Base-by-base conservation (phyloP, 2,888 invertebrate species). In the Desoria tigrina region DNA sequence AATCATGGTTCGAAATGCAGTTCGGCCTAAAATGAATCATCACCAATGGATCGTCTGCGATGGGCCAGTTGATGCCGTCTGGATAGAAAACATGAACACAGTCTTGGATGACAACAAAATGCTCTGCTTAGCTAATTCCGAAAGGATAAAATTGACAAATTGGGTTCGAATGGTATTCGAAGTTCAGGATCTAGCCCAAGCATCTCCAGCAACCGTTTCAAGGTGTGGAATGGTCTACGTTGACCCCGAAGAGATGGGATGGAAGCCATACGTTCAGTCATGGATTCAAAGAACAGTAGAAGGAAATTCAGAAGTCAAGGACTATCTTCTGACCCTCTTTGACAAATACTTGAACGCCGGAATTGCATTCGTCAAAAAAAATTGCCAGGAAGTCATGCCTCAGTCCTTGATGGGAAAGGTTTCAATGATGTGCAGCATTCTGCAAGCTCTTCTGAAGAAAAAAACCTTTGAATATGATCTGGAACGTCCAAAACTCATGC, bases 1-100 rank as follows among this genome's bases (percentile, higher is more conserved):
- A 0, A 82, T 84, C 32, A 86, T 85, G 78, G 85, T 87, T 72
- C 81, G 88, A 68, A 81, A 80, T 55, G 84, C 86, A 23, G 87
- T 87, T 54, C 6, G 21, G 80, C 80, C 81, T 64, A 81, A 80
- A 14, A 77, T 79, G 3, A 79, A 78, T 6, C 79, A 92, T 76
- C 93, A 94, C 79, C 93, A 94, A 78, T 94, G 94, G 94, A 85
- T 94, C 60, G 86, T 93, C 49, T 93, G 92, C 79, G 94, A 94
- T 79, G 94, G 94, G 0, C 94, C 91, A 0, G 26, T 32, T 18
- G 42, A 45, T 18, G 28, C 94, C 0, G 88, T 93, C 23, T 94
- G 94, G 94, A 94, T 94, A 71, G 94, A 94, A 80, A 94, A 93
- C 79, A 87, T 94, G 86, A 94, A 94, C 80, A 69, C 67, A 28